phyloP scores from a whole-genome alignment of 1,140 invertebrate species.

The Bacillus rossius region DNA sequence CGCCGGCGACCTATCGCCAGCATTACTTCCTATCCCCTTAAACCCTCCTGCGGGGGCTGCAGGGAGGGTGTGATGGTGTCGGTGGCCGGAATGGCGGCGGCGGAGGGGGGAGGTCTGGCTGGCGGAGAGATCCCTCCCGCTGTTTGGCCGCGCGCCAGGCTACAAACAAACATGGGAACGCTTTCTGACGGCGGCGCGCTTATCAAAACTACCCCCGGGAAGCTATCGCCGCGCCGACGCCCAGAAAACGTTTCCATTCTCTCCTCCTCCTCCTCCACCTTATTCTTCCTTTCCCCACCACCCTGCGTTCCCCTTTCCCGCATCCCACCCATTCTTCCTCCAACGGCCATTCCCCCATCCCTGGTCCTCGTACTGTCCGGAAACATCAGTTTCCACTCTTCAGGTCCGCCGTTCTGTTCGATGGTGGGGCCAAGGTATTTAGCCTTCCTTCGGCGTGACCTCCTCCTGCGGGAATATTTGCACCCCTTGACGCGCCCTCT shows the following conservation, averaged over 20 bases:
- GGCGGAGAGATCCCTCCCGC: background rate
- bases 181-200: constrained; percentile 16
- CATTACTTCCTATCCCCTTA: too few species aligned
- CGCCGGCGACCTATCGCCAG: too few species aligned
- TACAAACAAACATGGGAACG: constrained; percentile 20
- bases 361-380: background rate
- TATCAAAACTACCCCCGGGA: constrained; percentile 17
- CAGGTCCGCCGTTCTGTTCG: too few species aligned
- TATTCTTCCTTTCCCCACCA: background rate
- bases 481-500: too few species aligned
- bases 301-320: background rate
- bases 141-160: constrained; percentile 13
- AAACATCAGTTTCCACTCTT: too few species aligned
- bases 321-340: background rate
- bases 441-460: too few species aligned
- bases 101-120: too few species aligned
- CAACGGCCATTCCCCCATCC: background rate
- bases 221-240: background rate
- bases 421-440: too few species aligned
- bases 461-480: too few species aligned
- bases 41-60: too few species aligned
- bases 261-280: background rate
- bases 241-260: constrained; percentile 16
- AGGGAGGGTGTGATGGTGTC: too few species aligned
- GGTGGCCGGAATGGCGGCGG: too few species aligned